A percentile compares a stretch with the other conserved stretches of the same genome.
These are phyloP conservation scores for Pollimyrus isidori DNA, from an alignment of 2,113 vertebrate genomes.

Conservation along the genomic window DNA sequence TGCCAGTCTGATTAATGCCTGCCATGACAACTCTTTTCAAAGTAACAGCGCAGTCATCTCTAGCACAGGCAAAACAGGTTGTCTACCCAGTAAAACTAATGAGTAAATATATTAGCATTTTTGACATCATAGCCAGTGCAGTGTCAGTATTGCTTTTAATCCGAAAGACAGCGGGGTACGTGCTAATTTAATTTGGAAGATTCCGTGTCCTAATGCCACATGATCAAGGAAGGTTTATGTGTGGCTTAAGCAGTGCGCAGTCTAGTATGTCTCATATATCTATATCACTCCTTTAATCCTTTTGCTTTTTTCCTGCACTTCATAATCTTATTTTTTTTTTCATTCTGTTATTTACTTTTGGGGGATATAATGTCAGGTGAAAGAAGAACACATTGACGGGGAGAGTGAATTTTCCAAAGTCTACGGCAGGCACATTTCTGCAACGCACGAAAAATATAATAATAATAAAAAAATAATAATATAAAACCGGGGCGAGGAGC, in stretches of 20 bases:
- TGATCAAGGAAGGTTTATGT: background rate
- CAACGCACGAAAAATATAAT: no score
- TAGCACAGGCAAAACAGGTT: conserved; percentile 7
- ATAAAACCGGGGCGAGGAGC: no score
- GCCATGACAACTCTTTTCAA: conserved; percentile 11
- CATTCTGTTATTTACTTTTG: background rate
- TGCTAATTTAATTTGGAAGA: conserved; percentile 3
- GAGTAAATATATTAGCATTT: background rate
- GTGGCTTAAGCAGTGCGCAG: background rate
- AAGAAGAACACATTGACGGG: background rate
- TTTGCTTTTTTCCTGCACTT: background rate
- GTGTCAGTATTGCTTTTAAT: background rate
- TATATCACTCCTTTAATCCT: background rate
- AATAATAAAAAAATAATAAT: no score
- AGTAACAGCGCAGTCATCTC: background rate
- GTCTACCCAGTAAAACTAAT: background rate
- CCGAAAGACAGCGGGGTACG: background rate
- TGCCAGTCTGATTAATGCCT: conserved; percentile 11
- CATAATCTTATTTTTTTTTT: background rate
- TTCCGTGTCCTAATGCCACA: background rate
- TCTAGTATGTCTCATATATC: background rate
- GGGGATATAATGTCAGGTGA: background rate
- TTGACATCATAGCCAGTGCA: background rate
- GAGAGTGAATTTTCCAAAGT: background rate
- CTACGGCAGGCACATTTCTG: background rate